These are phyloP conservation scores for Tetranychus piercei DNA, from an alignment of 2,888 invertebrate genomes.

Conservation along the genomic window DNA sequence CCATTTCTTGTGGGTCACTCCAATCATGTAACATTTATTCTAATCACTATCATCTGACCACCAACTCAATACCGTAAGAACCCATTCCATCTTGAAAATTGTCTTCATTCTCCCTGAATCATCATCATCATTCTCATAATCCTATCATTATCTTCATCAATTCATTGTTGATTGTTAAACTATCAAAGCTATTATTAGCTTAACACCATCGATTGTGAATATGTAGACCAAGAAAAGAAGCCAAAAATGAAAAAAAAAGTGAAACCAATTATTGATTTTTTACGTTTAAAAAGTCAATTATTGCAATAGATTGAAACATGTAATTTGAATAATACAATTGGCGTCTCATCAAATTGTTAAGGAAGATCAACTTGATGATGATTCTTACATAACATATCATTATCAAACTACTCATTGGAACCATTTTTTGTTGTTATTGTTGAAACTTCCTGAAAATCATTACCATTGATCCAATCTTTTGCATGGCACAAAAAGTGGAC, in stretches of 20 bases:
- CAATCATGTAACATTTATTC: neutral
- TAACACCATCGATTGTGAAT: no score
- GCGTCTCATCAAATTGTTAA: neutral
- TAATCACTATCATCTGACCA: no score
- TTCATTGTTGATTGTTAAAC: no score
- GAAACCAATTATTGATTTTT: neutral
- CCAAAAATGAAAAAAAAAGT: neutral
- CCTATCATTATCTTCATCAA: no score
- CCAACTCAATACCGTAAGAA: no score
- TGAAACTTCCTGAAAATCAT: neutral
- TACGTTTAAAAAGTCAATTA: neutral
- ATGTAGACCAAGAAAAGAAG: no score
- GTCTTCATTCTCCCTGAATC: no score
- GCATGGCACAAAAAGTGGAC: slow-evolving; percentile 9
- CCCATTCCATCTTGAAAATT: no score
- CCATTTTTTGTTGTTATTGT: neutral
- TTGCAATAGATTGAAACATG: neutral
- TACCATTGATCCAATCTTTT: neutral
- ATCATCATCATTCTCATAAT: no score
- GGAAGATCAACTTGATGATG: neutral
- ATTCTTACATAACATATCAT: neutral
- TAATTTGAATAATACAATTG: neutral
- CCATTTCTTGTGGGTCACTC: neutral
- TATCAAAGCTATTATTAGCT: no score
- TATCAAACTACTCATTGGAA: neutral